phyloP scores from a whole-genome alignment of 92 coral and sea anemone genomes.

The Heteractis magnifica region DNA sequence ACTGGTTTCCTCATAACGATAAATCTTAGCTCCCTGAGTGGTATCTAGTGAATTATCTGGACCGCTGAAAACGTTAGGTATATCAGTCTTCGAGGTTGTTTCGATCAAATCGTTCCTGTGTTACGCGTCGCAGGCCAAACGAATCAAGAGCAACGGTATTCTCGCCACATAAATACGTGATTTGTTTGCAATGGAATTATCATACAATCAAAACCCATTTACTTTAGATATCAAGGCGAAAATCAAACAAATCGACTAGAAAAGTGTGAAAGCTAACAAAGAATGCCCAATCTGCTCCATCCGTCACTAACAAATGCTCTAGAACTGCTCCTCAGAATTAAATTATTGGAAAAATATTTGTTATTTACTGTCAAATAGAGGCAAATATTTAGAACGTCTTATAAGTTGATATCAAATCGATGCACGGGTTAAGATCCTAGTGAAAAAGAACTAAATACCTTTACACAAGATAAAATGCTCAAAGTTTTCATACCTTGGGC shows the following conservation, averaged over 20 bases:
- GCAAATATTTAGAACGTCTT: background rate
- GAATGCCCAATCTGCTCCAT: background rate
- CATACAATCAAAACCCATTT: slow-evolving; percentile 12
- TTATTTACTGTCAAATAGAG: background rate
- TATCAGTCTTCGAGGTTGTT: background rate
- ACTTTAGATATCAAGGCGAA: background rate
- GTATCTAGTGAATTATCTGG: slow-evolving; percentile 23
- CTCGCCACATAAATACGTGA: slow-evolving; percentile 13
- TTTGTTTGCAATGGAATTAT: slow-evolving; percentile 38
- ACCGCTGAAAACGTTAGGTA: background rate
- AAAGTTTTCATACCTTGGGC: slow-evolving; percentile 2
- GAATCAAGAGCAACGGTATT: slow-evolving; percentile 22
- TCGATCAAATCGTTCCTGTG: background rate
- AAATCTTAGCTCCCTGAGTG: slow-evolving; percentile 39
- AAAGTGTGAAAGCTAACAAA: slow-evolving; percentile 4
- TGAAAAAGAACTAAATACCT: slow-evolving; percentile 16
- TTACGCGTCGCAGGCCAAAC: slow-evolving; percentile 26
- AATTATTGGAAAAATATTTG: slow-evolving; percentile 5
- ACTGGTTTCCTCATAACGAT: slow-evolving; percentile 30
- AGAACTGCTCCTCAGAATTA: background rate
- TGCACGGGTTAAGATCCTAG: background rate
- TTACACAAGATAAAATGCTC: background rate
- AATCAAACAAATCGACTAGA: slow-evolving; percentile 2
- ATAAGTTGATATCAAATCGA: background rate
- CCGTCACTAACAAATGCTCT: background rate